Percentiles rank a stretch among this genome's conserved stretches.
Evolutionary conservation across 2,113 vertebrate genomes (phyloP).

Genomic region (Scomber colias): DNA sequence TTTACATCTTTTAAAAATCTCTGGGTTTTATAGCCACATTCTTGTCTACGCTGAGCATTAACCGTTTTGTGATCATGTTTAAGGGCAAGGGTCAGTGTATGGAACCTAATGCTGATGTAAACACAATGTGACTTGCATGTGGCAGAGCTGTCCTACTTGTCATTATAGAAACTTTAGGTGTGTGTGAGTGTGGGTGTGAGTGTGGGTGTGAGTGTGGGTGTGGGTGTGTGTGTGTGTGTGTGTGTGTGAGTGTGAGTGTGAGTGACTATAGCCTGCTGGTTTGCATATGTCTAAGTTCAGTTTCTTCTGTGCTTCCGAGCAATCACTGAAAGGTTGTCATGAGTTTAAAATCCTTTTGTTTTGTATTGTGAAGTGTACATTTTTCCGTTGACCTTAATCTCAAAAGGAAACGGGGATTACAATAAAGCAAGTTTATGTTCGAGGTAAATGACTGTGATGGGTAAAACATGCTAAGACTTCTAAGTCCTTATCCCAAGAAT

Average conservation of each 20-base stretch:
- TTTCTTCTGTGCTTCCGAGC: neutral
- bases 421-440: neutral
- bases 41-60: constrained; percentile 17
- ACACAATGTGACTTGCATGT: constrained; percentile 12
- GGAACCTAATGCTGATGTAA: neutral
- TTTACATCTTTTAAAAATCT: constrained; percentile 38
- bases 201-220: too few species aligned
- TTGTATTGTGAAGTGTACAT: neutral
- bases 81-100: constrained; percentile 22
- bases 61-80: constrained; percentile 20
- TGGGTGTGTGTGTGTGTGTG: too few species aligned
- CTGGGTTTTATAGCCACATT: constrained; percentile 42
- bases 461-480: too few species aligned
- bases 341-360: neutral
- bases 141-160: neutral
- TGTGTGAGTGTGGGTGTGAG: neutral
- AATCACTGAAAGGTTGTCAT: neutral
- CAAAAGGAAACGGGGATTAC: neutral
- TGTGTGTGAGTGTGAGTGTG: too few species aligned
- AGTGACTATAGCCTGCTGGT: neutral
- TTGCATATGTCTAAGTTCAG: neutral
- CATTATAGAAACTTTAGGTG: neutral
- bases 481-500: too few species aligned
- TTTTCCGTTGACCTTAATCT: neutral
- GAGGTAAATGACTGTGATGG: neutral